Base-by-base conservation (phyloP, 2,113 vertebrate genomes). In the Labeo rohita region DNA sequence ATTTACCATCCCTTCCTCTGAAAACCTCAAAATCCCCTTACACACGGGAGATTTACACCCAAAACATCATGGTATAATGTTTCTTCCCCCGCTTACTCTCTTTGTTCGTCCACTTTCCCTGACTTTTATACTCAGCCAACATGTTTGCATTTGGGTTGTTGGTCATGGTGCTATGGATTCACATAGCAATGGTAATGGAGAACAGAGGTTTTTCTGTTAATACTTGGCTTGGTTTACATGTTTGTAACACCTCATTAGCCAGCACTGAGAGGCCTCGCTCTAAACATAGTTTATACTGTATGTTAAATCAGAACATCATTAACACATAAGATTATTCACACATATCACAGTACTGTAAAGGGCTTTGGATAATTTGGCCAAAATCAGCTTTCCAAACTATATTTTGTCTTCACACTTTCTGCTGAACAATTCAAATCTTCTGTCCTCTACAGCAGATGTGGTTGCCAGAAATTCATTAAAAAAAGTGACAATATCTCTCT, bases 151-250 rank as follows among this genome's bases (percentile, higher is more conserved):
- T 90, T 89, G 82, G 47, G 85, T 85, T 15, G 6, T 76, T 78
- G 47, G 21, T 87, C 87, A 85, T 39, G 86, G 85, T 89, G 65
- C 75, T 76, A 36, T 73, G 61, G 82, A 66, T 82, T 87, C 1
- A 76, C 65, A 4, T 1, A 47, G 76, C 80, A 8, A 1, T 72
- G 7, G 12, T 86, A 9, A 81, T 56, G 23, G 50, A 12, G 78
- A 87, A 72, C 39, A 63, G 80, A 81, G 73, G 39, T 77, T 47
- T 81, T 88, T 83, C 85, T 85, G 87, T 86, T 85, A 89, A 87
- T 83, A 36, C 81, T 87, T 84, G 84, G 88, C 89, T 90, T 90
- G 73, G 86, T 90, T 93, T 93, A 91, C 91, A 89, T 84, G 84
- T 79, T 85, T 61, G 61, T 91, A 86, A 91, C 91, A 91, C 89